Evolutionary conservation across 2,113 vertebrate species (phyloP).

Genomic region (Ptyas mucosa): DNA sequence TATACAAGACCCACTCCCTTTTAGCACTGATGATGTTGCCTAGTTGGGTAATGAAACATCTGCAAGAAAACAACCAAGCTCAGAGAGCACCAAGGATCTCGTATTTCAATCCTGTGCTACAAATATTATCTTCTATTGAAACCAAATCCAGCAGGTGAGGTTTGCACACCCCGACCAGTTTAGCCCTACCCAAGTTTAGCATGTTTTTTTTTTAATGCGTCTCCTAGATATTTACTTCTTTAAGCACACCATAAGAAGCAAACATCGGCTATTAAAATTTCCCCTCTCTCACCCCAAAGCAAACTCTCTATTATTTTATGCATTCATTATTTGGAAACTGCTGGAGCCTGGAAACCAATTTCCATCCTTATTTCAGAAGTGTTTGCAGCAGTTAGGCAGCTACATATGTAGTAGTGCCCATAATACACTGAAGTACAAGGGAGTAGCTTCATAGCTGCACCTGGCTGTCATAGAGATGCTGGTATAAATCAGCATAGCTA

Average conservation of each 20-base stretch:
- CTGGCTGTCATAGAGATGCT: not conserved
- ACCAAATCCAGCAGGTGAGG: not conserved
- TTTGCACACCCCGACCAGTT: not conserved
- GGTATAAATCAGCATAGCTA: fast-evolving
- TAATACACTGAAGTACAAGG: conserved; percentile 34
- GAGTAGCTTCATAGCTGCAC: conserved; percentile 26
- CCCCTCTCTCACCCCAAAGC: conserved; percentile 40
- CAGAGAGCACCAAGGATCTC: too few relatives aligned
- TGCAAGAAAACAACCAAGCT: too few relatives aligned
- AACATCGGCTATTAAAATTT: not conserved
- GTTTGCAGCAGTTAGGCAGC: conserved; percentile 52
- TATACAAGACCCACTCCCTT: too few relatives aligned
- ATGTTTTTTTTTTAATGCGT: not conserved
- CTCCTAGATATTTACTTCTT: not conserved
- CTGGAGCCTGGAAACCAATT: conserved; percentile 74
- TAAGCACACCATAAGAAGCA: not conserved
- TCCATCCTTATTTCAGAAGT: conserved; percentile 67
- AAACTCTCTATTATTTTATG: conserved; percentile 67
- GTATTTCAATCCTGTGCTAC: not conserved
- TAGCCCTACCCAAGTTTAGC: not conserved
- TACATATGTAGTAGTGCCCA: conserved; percentile 33
- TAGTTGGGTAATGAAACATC: too few relatives aligned
- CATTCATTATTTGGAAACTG: conserved; percentile 71
- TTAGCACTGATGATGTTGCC: too few relatives aligned
- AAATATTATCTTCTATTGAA: not conserved